Percentiles rank a stretch among this genome's conserved stretches.
Evolutionary conservation across 2,888 invertebrate species (phyloP).

Genomic region (Luperina testacea): DNA sequence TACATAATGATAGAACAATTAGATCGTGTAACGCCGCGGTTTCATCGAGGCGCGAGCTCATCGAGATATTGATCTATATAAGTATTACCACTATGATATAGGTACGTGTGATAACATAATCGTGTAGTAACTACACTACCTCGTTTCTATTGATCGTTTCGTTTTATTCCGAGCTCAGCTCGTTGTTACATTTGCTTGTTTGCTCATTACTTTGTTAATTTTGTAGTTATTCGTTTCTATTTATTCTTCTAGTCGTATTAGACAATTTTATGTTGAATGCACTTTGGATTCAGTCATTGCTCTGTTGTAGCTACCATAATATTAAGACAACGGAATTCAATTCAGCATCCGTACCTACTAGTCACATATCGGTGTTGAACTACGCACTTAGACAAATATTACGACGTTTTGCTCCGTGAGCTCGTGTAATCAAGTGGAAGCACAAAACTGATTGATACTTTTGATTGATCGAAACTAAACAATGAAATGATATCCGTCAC

Average conservation of each 20-base stretch:
- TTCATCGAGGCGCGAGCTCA: conserved; percentile 71
- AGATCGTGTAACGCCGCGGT: conserved; percentile 72
- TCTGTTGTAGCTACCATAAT: conserved; percentile 72
- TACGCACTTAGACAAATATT: conserved; percentile 72
- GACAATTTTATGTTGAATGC: conserved; percentile 75
- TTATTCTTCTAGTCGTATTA: conserved; percentile 82
- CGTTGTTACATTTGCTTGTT: conserved; percentile 80
- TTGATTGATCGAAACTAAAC: conserved; percentile 65
- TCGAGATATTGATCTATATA: conserved; percentile 74
- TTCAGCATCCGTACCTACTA: conserved; percentile 80
- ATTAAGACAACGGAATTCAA: conserved; percentile 75
- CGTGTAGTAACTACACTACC: conserved; percentile 89
- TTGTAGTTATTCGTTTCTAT: conserved; percentile 72
- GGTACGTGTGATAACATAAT: conserved; percentile 83
- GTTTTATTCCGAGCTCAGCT: conserved; percentile 85
- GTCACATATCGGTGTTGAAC: conserved; percentile 82
- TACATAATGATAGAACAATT: conserved; percentile 79
- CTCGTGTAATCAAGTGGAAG: conserved; percentile 67
- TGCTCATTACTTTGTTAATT: conserved; percentile 83
- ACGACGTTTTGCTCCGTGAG: conserved; percentile 70
- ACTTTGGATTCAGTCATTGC: conserved; percentile 69
- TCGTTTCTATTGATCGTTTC: conserved; percentile 81
- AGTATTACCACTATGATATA: conserved; percentile 71
- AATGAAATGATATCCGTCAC: conserved; percentile 69
- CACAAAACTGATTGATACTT: conserved; percentile 55